Evolutionary conservation across 2,797 vertebrate genomes (phyloP).

Genomic region (Emydoidea blandingii): DNA sequence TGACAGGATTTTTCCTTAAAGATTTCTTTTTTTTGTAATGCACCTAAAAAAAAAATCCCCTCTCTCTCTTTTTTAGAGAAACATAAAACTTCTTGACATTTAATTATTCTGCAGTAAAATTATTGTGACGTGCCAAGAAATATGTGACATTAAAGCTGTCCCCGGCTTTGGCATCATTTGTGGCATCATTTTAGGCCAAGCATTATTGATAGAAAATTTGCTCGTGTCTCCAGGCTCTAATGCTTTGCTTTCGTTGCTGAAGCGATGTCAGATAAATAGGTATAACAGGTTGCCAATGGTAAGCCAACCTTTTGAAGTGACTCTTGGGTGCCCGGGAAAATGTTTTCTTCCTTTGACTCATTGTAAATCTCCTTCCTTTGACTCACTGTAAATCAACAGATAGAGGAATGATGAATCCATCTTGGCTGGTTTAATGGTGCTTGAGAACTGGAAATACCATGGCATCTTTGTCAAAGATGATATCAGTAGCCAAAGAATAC

Average conservation of each 20-base stretch:
- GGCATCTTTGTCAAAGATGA: not conserved
- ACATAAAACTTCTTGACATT: not conserved
- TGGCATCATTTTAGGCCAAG: not conserved
- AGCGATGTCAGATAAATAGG: not conserved
- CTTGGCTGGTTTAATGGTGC: not conserved
- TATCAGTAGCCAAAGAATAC: not conserved
- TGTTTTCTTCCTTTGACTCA: not conserved
- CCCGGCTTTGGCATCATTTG: not conserved
- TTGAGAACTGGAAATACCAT: not conserved
- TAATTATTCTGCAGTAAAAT: not conserved
- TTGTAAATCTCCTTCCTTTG: not conserved
- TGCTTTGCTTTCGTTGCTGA: not conserved
- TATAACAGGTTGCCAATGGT: not conserved
- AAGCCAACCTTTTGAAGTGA: not conserved
- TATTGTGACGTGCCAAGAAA: not conserved
- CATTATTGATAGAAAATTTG: not conserved
- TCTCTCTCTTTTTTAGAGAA: not conserved
- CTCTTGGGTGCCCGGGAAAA: not conserved
- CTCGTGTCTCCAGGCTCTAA: not conserved
- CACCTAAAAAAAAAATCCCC: no score
- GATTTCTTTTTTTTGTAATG: not conserved
- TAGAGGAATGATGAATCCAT: not conserved
- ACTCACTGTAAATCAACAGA: not conserved
- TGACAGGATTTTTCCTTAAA: not conserved
- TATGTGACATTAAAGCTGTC: not conserved